Evolutionary conservation across 1,140 invertebrate species (phyloP).

Genomic region (Thaumatotibia leucotreta): DNA sequence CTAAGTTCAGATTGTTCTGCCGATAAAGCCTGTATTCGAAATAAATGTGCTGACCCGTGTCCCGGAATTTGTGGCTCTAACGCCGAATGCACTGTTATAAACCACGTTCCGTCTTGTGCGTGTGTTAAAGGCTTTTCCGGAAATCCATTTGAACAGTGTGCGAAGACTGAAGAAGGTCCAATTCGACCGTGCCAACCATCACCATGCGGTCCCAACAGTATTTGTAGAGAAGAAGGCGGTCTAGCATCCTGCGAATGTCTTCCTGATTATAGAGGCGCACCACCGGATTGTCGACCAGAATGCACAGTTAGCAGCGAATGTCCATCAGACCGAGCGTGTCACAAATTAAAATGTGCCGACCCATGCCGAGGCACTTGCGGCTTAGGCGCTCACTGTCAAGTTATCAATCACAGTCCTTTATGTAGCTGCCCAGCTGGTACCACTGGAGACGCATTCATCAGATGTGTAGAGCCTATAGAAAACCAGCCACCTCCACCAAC

Average conservation of each 20-base stretch:
- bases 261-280: conserved; percentile 80
- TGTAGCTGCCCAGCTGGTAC: conserved; percentile 83
- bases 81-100: conserved; percentile 85
- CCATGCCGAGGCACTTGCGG: conserved; percentile 84
- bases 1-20: conserved; percentile 87
- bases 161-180: conserved; percentile 42
- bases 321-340: conserved; percentile 82
- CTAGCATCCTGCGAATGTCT: conserved; percentile 82
- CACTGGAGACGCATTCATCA: conserved; percentile 81
- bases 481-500: conserved; percentile 37
- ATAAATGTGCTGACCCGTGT: conserved; percentile 86
- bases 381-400: conserved; percentile 82
- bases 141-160: conserved; percentile 80
- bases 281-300: conserved; percentile 84
- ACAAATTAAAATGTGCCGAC: conserved; percentile 84
- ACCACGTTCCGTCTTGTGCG: conserved; percentile 86
- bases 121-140: conserved; percentile 86
- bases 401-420: conserved; percentile 85
- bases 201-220: conserved; percentile 83
- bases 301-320: conserved; percentile 86
- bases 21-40: conserved; percentile 84
- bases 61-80: conserved; percentile 86
- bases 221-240: conserved; percentile 79
- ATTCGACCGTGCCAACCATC: conserved; percentile 81
- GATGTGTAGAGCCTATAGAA: conserved; percentile 73